A percentile compares a stretch with the other conserved stretches of the same genome.
These are phyloP conservation scores for Clanis bilineata DNA, from an alignment of 2,888 invertebrate genomes.

Conservation along the genomic window DNA sequence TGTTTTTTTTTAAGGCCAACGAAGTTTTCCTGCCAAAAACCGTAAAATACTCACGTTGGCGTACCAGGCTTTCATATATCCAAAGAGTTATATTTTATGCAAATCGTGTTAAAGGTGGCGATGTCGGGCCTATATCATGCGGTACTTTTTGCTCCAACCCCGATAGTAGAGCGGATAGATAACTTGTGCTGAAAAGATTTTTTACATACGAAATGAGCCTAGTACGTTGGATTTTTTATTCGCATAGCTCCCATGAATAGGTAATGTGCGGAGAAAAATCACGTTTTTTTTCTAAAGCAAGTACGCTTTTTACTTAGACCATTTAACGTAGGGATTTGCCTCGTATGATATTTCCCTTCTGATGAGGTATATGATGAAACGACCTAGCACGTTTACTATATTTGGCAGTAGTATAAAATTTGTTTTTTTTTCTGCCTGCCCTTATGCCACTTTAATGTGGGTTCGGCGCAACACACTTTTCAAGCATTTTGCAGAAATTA, in stretches of 20 bases:
- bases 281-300: conserved; percentile 1
- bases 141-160: conserved; percentile 25
- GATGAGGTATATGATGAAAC: no score
- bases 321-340: no score
- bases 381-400: no score
- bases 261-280: conserved; percentile 13
- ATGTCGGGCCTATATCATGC: conserved; percentile 24
- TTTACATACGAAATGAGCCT: conserved; percentile 15
- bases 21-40: no score
- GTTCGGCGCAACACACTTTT: no score
- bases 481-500: no score
- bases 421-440: no score
- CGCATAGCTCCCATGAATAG: conserved; percentile 17
- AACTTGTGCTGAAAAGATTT: conserved; percentile 13
- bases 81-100: conserved; percentile 39
- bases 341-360: no score
- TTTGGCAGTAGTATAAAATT: no score
- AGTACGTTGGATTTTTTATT: conserved; percentile 11
- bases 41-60: conserved; percentile 18
- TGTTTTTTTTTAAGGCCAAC: no score
- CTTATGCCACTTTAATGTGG: no score
- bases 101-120: conserved; percentile 36
- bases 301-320: no score
- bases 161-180: conserved; percentile 1
- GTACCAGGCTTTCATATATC: conserved; percentile 37